Percentiles rank a stretch among this genome's conserved stretches.
Conservation (phyloP, 2,797 vertebrate species). For the Tenualosa ilisha region DNA sequence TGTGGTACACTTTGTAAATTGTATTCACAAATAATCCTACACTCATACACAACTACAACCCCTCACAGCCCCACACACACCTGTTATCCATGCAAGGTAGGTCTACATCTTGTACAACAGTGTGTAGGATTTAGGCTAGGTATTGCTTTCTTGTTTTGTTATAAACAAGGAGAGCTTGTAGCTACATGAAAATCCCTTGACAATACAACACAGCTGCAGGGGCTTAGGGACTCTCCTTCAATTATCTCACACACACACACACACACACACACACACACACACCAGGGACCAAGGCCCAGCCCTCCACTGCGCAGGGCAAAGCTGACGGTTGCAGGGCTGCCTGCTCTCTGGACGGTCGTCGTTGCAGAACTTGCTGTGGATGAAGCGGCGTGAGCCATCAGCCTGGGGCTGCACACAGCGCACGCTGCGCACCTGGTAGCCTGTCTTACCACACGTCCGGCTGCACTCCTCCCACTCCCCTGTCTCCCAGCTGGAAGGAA, state of each 20-base stretch:
- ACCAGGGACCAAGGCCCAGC: slow-evolving; percentile 88
- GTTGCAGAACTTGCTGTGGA: slow-evolving; percentile 86
- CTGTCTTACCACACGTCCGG: slow-evolving; percentile 86
- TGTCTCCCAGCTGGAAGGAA: slow-evolving; percentile 82
- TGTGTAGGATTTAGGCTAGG: not conserved
- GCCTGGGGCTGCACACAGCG: slow-evolving; percentile 83
- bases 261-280: not conserved
- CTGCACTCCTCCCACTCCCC: slow-evolving; percentile 92
- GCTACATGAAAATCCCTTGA: not conserved
- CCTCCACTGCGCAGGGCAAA: slow-evolving; percentile 87
- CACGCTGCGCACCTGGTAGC: slow-evolving; percentile 84
- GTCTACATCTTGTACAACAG: not conserved
- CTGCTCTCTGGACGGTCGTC: slow-evolving; percentile 83
- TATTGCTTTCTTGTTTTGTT: not conserved
- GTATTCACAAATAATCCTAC: not conserved
- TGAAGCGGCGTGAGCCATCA: slow-evolving; percentile 77
- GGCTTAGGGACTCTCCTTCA: not conserved
- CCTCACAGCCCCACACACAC: not conserved
- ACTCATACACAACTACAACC: slow-evolving; percentile 21
- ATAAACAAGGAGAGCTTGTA: not conserved
- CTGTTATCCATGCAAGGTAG: not conserved
- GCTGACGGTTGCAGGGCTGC: slow-evolving; percentile 83
- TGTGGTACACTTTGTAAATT: not conserved
- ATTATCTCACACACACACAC: not conserved
- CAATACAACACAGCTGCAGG: not conserved